Percentiles rank a stretch among this genome's conserved stretches.
Conservation (phyloP, 2,888 invertebrate species). For the Chymomyza amoena region DNA sequence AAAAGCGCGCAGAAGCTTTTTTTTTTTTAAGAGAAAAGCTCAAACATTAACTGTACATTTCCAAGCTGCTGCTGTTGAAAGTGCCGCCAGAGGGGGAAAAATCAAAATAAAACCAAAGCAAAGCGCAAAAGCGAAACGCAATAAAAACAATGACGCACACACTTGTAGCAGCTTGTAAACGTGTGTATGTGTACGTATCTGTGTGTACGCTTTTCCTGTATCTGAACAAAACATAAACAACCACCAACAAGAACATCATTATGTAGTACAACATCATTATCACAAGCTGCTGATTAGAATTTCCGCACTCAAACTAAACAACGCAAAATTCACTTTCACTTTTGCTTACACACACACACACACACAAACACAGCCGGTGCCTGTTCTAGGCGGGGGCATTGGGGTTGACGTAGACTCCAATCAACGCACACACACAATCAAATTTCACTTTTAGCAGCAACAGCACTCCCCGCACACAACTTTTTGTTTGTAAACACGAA, state of each 20-base stretch:
- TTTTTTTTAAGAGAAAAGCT: slow-evolving; percentile 44
- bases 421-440: slow-evolving; percentile 23
- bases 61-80: slow-evolving; percentile 21
- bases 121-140: slow-evolving; percentile 72
- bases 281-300: slow-evolving; percentile 56
- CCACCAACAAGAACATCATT: background rate
- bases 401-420: slow-evolving; percentile 41
- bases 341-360: slow-evolving; percentile 26
- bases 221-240: background rate
- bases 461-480: slow-evolving; percentile 42
- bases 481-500: slow-evolving; percentile 72
- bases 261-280: background rate
- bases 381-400: slow-evolving; percentile 34
- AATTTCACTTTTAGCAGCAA: slow-evolving; percentile 58
- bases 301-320: slow-evolving; percentile 40
- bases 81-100: slow-evolving; percentile 45
- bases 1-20: slow-evolving; percentile 39
- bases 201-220: background rate
- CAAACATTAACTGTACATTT: slow-evolving; percentile 66
- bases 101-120: slow-evolving; percentile 63
- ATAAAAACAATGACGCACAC: slow-evolving; percentile 75
- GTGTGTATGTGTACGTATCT: background rate
- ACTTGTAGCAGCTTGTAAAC: slow-evolving; percentile 62
- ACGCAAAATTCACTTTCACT: slow-evolving; percentile 63
- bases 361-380: slow-evolving; percentile 5